These are phyloP conservation scores for Oreochromis tanganicae DNA, from an alignment of 2,113 vertebrate genomes.

Conservation along the genomic window DNA sequence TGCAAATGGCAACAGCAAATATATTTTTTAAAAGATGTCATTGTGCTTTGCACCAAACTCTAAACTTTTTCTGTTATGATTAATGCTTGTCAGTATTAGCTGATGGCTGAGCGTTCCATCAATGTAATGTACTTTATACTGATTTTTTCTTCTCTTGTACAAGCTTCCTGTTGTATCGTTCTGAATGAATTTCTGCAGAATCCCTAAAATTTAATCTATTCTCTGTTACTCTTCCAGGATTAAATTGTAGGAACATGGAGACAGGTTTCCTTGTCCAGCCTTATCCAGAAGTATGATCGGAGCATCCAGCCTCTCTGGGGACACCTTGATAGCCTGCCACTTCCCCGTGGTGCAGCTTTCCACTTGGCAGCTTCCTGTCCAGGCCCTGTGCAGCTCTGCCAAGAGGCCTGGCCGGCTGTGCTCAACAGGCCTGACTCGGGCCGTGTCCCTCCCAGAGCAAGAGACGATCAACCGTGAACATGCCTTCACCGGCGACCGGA, in stretches of 20 bases:
- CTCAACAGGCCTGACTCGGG: conserved; percentile 69
- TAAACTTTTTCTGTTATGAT: background rate
- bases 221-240: background rate
- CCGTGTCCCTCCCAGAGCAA: conserved; percentile 78
- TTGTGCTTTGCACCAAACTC: background rate
- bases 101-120: background rate
- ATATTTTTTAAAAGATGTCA: background rate
- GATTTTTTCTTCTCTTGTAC: background rate
- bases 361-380: conserved; percentile 81
- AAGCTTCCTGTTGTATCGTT: background rate
- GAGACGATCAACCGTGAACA: conserved; percentile 79
- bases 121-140: background rate
- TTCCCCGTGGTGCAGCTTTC: conserved; percentile 86
- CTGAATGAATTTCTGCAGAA: background rate
- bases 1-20: background rate
- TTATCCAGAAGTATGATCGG: conserved; percentile 78
- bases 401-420: conserved; percentile 79
- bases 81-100: background rate
- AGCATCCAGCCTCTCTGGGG: conserved; percentile 83
- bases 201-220: background rate
- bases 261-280: background rate
- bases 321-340: conserved; percentile 89
- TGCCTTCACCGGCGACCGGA: conserved; percentile 70
- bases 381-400: conserved; percentile 68
- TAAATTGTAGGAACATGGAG: conserved; percentile 11